These are phyloP conservation scores for Tyria jacobaeae DNA, from an alignment of 2,888 invertebrate genomes.

Conservation along the genomic window DNA sequence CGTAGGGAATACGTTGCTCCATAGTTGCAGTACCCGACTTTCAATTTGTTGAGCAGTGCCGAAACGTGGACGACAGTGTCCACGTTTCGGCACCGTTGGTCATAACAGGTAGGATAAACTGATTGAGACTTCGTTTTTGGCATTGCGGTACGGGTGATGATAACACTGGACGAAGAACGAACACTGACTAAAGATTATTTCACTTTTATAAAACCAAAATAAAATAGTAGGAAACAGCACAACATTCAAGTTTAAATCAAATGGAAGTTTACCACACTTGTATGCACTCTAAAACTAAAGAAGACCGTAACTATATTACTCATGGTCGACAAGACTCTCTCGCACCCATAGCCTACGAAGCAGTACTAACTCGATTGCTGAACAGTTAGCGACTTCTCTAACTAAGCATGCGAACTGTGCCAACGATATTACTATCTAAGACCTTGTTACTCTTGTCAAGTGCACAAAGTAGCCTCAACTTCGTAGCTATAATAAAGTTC, in stretches of 20 bases:
- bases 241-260: not conserved
- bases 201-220: too few relatives aligned
- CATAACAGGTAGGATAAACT: too few relatives aligned
- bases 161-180: too few relatives aligned
- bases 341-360: constrained; percentile 13
- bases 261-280: not conserved
- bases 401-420: constrained; percentile 19
- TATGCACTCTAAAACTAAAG: constrained; percentile 17
- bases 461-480: not conserved
- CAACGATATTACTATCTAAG: constrained; percentile 23
- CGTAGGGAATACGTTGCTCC: too few relatives aligned
- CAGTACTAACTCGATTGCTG: constrained; percentile 19
- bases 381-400: constrained; percentile 20
- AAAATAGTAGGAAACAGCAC: not conserved
- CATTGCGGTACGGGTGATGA: too few relatives aligned
- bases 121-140: too few relatives aligned
- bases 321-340: constrained; percentile 6
- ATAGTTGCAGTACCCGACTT: too few relatives aligned
- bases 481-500: not conserved
- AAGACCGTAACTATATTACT: constrained; percentile 12
- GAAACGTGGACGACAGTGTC: too few relatives aligned
- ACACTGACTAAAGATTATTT: too few relatives aligned
- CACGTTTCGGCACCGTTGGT: too few relatives aligned
- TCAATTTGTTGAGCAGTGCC: too few relatives aligned
- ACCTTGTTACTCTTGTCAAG: constrained; percentile 3